Evolutionary conservation across 2,888 invertebrate species (phyloP).

Genomic region (Lycocerus yunnanus): DNA sequence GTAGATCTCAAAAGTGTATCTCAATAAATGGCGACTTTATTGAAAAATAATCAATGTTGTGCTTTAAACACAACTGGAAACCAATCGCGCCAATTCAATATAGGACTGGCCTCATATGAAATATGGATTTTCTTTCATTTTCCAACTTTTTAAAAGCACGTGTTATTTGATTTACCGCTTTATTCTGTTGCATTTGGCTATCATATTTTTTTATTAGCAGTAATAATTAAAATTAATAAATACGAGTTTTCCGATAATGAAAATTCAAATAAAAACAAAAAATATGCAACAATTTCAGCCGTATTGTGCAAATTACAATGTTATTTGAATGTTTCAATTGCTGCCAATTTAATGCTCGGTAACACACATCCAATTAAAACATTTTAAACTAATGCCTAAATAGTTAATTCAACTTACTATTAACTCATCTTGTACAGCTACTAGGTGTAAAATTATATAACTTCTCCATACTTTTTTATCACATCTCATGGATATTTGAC

Average conservation of each 20-base stretch:
- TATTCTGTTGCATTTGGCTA: neutral
- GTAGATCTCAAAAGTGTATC: too few species aligned
- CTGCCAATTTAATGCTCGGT: neutral
- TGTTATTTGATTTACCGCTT: neutral
- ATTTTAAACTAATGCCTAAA: too few species aligned
- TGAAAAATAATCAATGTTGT: too few species aligned
- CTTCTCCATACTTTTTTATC: slow-evolving; percentile 1
- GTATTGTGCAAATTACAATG: too few species aligned
- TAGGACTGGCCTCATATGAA: too few species aligned
- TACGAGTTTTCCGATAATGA: neutral
- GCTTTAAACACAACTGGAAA: too few species aligned
- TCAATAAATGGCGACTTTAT: too few species aligned
- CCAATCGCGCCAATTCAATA: too few species aligned
- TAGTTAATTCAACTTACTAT: neutral
- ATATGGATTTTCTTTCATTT: neutral
- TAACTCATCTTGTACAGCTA: neutral
- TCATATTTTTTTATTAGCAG: neutral
- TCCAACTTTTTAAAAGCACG: neutral
- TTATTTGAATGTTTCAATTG: neutral
- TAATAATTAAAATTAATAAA: neutral
- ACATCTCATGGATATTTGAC: neutral
- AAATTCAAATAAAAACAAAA: too few species aligned
- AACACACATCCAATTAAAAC: neutral
- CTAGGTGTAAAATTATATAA: neutral
- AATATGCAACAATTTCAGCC: too few species aligned